Conservation (phyloP, 2,113 vertebrate genomes). For the Empidonax traillii region DNA sequence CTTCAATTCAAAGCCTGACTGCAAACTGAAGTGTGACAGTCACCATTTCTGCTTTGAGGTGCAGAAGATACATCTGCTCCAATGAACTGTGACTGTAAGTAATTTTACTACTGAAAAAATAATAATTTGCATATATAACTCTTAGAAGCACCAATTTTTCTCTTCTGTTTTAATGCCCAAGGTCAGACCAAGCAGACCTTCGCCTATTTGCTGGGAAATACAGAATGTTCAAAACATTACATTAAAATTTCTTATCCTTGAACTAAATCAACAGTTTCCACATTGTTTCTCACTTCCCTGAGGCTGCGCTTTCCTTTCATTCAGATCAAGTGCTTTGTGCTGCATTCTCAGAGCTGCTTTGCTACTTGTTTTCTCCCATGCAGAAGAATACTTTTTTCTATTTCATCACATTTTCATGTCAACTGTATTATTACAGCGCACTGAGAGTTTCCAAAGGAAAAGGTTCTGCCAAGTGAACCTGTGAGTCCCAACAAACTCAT, state of each 20-base stretch:
- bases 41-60: not conserved
- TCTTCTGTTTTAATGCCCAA: not conserved
- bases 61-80: not conserved
- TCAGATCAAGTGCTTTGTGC: rapidly evolving
- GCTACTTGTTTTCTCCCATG: no score
- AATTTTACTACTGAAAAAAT: not conserved
- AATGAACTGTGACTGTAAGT: not conserved
- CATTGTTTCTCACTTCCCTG: not conserved
- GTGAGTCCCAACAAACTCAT: no score
- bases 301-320: not conserved
- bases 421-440: rapidly evolving
- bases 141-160: not conserved
- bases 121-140: not conserved
- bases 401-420: rapidly evolving
- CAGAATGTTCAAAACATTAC: not conserved
- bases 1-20: not conserved
- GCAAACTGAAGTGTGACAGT: not conserved
- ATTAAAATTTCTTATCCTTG: not conserved
- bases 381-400: rapidly evolving
- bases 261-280: not conserved
- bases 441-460: not conserved
- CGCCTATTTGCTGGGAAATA: not conserved
- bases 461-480: not conserved
- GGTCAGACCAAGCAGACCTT: not conserved
- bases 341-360: not conserved